Evolutionary conservation across 2,888 invertebrate species (phyloP).

Genomic region (Xanthorhoe designata): DNA sequence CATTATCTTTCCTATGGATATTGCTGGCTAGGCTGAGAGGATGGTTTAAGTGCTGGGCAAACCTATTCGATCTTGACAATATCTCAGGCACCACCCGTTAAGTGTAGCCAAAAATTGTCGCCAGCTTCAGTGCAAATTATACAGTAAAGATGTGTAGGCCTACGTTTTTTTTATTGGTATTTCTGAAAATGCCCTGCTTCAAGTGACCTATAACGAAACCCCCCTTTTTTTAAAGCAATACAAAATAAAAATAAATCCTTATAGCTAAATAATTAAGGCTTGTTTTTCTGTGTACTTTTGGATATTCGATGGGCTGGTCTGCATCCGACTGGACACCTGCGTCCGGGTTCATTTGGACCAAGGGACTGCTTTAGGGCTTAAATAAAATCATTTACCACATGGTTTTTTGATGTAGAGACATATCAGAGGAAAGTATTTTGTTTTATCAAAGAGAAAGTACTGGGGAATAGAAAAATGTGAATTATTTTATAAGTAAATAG

Average conservation of each 20-base stretch:
- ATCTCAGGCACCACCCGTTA: too few species aligned
- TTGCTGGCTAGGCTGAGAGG: too few species aligned
- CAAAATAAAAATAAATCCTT: slow-evolving; percentile 1
- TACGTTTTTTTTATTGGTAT: too few species aligned
- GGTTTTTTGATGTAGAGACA: background rate
- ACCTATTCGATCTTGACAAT: too few species aligned
- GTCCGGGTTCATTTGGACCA: slow-evolving; percentile 75
- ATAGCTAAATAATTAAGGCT: slow-evolving; percentile 44
- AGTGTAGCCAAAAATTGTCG: too few species aligned
- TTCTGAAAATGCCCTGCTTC: background rate
- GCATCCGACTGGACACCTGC: slow-evolving; percentile 77
- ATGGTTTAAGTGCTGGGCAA: too few species aligned
- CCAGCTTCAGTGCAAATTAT: too few species aligned
- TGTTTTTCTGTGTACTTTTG: slow-evolving; percentile 62
- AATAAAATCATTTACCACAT: slow-evolving; percentile 8
- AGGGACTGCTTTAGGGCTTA: slow-evolving; percentile 23
- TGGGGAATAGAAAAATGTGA: too few species aligned
- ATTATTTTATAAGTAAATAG: too few species aligned
- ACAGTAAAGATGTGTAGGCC: too few species aligned
- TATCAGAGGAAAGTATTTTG: background rate
- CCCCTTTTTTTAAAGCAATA: background rate
- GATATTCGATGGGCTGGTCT: slow-evolving; percentile 59
- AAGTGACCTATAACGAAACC: background rate
- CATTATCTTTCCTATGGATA: too few species aligned
- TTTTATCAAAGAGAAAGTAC: too few species aligned